Percentiles rank a stretch among this genome's conserved stretches.
These are phyloP conservation scores for Pristionchus arcanus DNA, from an alignment of 2,888 invertebrate species.

Conservation along the genomic window DNA sequence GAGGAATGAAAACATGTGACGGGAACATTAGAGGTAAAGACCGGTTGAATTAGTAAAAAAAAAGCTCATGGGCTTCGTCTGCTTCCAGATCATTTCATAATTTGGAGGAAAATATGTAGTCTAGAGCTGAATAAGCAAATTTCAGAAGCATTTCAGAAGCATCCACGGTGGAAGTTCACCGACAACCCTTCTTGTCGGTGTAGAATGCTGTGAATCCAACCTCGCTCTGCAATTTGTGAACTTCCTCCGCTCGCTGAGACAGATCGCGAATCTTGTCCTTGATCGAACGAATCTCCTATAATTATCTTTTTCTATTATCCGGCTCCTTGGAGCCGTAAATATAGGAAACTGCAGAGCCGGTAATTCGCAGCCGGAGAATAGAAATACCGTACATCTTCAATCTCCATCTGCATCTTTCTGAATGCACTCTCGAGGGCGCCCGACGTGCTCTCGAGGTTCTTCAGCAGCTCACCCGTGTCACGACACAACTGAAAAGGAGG, in stretches of 20 bases:
- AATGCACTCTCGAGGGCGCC: not conserved
- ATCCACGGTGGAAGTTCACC: no score
- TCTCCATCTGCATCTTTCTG: conserved; percentile 44
- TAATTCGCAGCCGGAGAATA: not conserved
- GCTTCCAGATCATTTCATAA: no score
- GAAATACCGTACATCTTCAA: conserved; percentile 4
- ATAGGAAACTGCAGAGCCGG: not conserved
- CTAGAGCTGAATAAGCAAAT: no score
- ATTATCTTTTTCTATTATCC: not conserved
- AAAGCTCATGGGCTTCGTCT: no score
- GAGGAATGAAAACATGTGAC: not conserved
- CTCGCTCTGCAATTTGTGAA: conserved; percentile 43
- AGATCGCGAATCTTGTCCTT: conserved; percentile 44
- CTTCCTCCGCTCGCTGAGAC: not conserved
- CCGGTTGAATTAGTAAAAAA: no score
- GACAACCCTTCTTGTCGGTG: no score
- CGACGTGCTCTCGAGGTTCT: conserved; percentile 17
- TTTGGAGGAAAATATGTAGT: no score
- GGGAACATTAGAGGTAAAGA: no score
- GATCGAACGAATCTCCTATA: conserved; percentile 37
- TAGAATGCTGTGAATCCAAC: no score
- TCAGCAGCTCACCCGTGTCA: conserved; percentile 32
- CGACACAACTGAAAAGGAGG: not conserved
- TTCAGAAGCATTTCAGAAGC: no score
- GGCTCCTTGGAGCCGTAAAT: not conserved